A percentile compares a stretch with the other conserved stretches of the same genome.
Evolutionary conservation across 2,113 vertebrate species (phyloP).

Genomic region (Crotalus tigris): DNA sequence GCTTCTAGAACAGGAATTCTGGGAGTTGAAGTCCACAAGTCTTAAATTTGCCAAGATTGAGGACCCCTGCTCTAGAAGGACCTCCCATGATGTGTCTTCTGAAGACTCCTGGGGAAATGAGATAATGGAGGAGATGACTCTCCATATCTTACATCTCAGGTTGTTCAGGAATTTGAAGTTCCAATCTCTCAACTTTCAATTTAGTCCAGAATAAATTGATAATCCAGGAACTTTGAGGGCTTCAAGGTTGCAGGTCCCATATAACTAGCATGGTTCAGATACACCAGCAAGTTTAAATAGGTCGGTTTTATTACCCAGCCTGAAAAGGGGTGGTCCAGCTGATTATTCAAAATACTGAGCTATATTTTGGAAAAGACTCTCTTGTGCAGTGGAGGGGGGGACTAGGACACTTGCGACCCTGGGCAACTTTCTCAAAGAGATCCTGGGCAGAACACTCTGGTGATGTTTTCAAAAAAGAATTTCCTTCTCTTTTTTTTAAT

Average conservation of each 20-base stretch:
- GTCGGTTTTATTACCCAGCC: neutral
- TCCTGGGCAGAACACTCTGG: neutral
- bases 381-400: neutral
- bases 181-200: neutral
- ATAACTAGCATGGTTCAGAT: neutral
- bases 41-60: too few species aligned
- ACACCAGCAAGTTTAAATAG: neutral
- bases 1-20: neutral
- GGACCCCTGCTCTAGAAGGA: neutral
- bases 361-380: neutral
- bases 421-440: neutral
- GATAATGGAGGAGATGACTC: neutral
- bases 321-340: neutral
- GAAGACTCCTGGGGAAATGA: neutral
- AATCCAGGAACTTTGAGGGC: neutral
- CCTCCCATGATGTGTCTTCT: neutral
- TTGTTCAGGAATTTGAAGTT: neutral
- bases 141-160: neutral
- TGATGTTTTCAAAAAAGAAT: too few species aligned
- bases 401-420: neutral
- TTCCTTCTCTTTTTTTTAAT: conserved; percentile 32
- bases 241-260: neutral
- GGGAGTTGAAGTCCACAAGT: too few species aligned
- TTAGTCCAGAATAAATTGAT: neutral
- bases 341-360: neutral